phyloP scores from a whole-genome alignment of 2,888 invertebrate genomes.

The Entomobrya multifasciata region DNA sequence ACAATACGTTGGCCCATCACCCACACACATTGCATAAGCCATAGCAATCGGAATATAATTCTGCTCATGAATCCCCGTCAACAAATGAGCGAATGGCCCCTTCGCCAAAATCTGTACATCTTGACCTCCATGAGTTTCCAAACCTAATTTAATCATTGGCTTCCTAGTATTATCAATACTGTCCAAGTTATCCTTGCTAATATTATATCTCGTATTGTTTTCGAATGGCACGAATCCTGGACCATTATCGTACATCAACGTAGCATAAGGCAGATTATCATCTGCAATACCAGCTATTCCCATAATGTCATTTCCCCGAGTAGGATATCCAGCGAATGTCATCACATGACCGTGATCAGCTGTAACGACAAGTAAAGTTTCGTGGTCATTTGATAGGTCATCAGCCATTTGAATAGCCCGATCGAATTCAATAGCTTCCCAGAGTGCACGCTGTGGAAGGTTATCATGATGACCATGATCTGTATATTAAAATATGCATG shows the following conservation, averaged over 20 bases:
- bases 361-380: slow-evolving; percentile 90
- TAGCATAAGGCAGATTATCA: slow-evolving; percentile 86
- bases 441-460: slow-evolving; percentile 86
- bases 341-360: slow-evolving; percentile 89
- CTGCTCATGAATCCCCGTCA: slow-evolving; percentile 84
- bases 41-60: slow-evolving; percentile 87
- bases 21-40: slow-evolving; percentile 88
- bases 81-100: slow-evolving; percentile 91
- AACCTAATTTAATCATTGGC: slow-evolving; percentile 17
- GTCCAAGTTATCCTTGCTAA: slow-evolving; percentile 80
- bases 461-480: slow-evolving; percentile 88
- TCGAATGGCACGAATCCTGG: slow-evolving; percentile 83
- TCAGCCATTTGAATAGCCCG: slow-evolving; percentile 86
- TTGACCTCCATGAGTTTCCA: slow-evolving; percentile 89
- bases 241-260: slow-evolving; percentile 89
- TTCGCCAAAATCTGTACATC: slow-evolving; percentile 92
- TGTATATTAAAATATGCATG: background rate
- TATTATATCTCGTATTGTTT: slow-evolving; percentile 83
- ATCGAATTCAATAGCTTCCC: slow-evolving; percentile 89
- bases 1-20: slow-evolving; percentile 80
- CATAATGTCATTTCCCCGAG: slow-evolving; percentile 40
- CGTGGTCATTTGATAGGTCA: slow-evolving; percentile 84
- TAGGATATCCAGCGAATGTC: slow-evolving; percentile 39
- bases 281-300: slow-evolving; percentile 81
- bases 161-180: no score